These are phyloP conservation scores for Marcusenius ussheri DNA, from an alignment of 2,113 vertebrate genomes.

Conservation along the genomic window DNA sequence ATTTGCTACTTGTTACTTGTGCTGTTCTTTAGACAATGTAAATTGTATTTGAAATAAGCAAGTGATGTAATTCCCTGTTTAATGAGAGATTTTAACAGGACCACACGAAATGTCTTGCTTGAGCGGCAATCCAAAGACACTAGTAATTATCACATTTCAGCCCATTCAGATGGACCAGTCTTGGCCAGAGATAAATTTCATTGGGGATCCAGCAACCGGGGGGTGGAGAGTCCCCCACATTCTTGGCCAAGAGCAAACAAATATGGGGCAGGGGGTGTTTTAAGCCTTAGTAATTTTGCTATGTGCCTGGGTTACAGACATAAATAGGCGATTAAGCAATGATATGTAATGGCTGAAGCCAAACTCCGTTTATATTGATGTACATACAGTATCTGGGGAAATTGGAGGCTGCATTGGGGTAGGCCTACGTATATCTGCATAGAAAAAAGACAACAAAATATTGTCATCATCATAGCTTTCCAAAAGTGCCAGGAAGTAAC, in stretches of 20 bases:
- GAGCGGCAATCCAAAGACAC: neutral
- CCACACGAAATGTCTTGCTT: conserved; percentile 2
- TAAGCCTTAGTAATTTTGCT: neutral
- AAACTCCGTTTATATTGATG: neutral
- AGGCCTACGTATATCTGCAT: neutral
- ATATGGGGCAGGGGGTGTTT: neutral
- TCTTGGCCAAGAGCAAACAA: neutral
- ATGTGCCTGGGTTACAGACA: neutral
- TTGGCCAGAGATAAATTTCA: neutral
- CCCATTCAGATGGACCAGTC: neutral
- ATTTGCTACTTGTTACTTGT: neutral
- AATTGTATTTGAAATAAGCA: neutral
- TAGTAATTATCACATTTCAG: neutral
- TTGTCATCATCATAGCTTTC: neutral
- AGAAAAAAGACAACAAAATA: neutral
- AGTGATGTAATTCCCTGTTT: neutral
- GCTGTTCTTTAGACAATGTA: neutral
- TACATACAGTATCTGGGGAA: neutral
- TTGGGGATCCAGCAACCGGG: neutral
- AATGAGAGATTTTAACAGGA: neutral
- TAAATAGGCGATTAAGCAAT: neutral
- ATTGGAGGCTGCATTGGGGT: neutral
- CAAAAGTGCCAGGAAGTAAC: neutral
- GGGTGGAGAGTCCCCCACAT: neutral
- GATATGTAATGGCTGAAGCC: neutral